Evolutionary conservation across 2,113 vertebrate species (phyloP).

Genomic region (Meleagris gallopavo): DNA sequence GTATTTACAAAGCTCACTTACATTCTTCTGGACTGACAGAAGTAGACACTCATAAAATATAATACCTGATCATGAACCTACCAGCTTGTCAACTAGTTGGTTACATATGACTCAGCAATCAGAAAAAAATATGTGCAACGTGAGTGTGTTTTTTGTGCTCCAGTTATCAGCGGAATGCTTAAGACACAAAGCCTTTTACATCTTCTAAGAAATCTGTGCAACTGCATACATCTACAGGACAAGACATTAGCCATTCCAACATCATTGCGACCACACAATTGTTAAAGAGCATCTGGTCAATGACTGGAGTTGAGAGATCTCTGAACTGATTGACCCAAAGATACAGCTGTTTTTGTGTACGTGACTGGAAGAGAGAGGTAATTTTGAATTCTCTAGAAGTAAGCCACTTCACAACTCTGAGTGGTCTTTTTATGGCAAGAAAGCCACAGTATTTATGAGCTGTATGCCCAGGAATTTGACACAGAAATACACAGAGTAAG

Average conservation of each 20-base stretch:
- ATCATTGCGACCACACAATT: not conserved
- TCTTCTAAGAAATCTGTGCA: not conserved
- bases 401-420: rapidly evolving
- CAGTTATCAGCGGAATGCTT: not conserved
- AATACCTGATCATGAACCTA: not conserved
- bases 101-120: not conserved
- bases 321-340: not conserved
- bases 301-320: not conserved
- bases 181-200: not conserved
- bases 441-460: not conserved
- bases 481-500: not conserved
- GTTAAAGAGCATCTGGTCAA: not conserved
- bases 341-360: not conserved
- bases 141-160: not conserved
- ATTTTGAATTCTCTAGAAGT: not conserved
- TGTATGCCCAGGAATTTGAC: not conserved
- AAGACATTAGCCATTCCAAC: not conserved
- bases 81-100: not conserved
- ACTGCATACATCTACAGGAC: not conserved
- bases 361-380: not conserved
- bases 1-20: not conserved
- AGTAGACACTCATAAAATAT: not conserved
- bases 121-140: not conserved
- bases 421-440: not conserved
- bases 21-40: not conserved